Evolutionary conservation across 2,888 invertebrate species (phyloP), one percentile per base, ranked within the genome.

Genomic region (Microplitis deprimator): DNA sequence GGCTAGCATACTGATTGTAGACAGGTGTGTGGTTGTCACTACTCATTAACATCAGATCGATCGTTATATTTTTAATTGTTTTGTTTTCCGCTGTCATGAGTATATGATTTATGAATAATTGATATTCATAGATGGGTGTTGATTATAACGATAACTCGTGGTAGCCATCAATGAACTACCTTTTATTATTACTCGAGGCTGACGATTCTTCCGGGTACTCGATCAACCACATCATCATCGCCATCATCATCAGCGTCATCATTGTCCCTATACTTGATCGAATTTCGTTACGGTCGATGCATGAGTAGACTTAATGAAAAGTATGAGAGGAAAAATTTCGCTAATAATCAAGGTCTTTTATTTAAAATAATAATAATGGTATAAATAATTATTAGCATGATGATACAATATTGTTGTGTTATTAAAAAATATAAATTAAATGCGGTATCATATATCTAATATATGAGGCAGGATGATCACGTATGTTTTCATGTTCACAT

Each of bases 191-290:
- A 73, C 65, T 65, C 40, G 50, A 64, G 20, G 6, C 13, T 20
- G 50, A 65, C 29, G 50, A 65, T 73, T 73, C 73, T 73, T 73
- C 73, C 73, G 73, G 73, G 73, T 73, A 64, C 64, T 39, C 20
- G 61, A 61, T 72, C 62, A 72, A 50, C 50, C 13, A 13, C 50
- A 50, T 50, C 50, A 50, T 50, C 50, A 13, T 72, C 39, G 39
- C 40, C 71, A 86, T 92, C 95, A 8, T 96, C 80, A 91, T 93
- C 81, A 13, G 10, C 6, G 20, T 68, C 68, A 70, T 70, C 29
- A 59, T 60, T 62, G 41, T 73, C 73, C 73, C 73, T 64, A 73
- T 77, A 65, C 76, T 68, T 73, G 50, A 67, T 62, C 62, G 68
- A 73, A 73, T 68, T 67, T 73, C 64, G 59, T 59, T 68, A 68